phyloP scores from a whole-genome alignment of 2,797 vertebrate species.

The Oreochromis grahami region DNA sequence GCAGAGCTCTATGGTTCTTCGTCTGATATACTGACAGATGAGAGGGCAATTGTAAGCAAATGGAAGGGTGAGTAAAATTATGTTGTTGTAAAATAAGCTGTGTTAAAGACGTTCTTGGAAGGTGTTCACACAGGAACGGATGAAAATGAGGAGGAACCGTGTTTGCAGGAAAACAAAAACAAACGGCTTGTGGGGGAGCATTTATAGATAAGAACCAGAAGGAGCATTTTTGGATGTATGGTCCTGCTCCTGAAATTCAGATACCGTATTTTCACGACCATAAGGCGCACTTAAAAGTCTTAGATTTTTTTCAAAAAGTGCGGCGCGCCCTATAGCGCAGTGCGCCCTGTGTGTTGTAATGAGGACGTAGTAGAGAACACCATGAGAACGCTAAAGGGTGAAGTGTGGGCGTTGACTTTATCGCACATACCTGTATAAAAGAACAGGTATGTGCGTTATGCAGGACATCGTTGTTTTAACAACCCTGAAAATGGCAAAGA shows the following conservation, averaged over 20 bases:
- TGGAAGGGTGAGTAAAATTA: not conserved
- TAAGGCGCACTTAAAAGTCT: too few species aligned
- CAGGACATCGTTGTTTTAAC: too few species aligned
- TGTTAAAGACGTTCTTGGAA: not conserved
- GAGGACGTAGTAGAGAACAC: too few species aligned
- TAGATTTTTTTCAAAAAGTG: too few species aligned
- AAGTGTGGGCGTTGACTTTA: too few species aligned
- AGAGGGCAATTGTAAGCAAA: not conserved
- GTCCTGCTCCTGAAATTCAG: not conserved
- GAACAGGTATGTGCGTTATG: too few species aligned
- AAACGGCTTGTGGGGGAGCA: not conserved
- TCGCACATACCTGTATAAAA: too few species aligned
- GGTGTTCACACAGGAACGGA: not conserved
- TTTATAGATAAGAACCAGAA: not conserved
- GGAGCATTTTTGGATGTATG: not conserved
- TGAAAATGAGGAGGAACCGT: rapidly evolving
- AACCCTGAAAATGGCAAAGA: too few species aligned
- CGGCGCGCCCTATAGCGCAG: too few species aligned
- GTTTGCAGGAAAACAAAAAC: not conserved
- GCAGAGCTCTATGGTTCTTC: not conserved
- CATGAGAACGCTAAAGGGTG: too few species aligned
- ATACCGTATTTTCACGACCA: too few species aligned
- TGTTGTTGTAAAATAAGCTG: not conserved
- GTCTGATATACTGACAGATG: rapidly evolving
- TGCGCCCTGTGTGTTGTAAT: too few species aligned